Conservation (phyloP, 2,888 invertebrate species). For the Drosophila affinis region DNA sequence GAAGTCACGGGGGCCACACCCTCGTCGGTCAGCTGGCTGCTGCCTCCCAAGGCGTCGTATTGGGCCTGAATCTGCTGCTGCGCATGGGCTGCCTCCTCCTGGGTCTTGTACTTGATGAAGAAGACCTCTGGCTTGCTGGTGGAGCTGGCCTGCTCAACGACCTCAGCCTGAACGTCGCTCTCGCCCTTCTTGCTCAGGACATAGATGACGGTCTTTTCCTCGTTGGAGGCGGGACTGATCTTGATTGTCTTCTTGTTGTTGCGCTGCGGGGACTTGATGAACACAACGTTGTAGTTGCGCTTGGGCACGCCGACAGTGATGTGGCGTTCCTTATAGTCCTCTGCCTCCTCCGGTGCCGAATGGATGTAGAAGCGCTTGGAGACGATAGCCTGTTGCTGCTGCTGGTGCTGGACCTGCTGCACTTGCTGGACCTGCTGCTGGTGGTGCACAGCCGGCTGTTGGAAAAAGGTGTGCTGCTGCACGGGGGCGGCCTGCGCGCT, state of each 20-base stretch:
- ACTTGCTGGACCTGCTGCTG: slow-evolving; percentile 43
- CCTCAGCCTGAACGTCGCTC: slow-evolving; percentile 80
- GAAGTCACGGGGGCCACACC: slow-evolving; percentile 82
- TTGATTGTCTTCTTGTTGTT: slow-evolving; percentile 80
- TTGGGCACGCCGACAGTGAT: slow-evolving; percentile 82
- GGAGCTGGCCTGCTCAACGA: slow-evolving; percentile 78
- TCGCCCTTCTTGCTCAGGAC: slow-evolving; percentile 83
- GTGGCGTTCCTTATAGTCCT: slow-evolving; percentile 80
- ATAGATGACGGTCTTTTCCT: slow-evolving; percentile 84
- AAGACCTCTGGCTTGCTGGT: slow-evolving; percentile 84
- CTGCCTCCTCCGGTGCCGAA: slow-evolving; percentile 83
- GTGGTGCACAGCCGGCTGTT: slow-evolving; percentile 45
- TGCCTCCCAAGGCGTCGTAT: slow-evolving; percentile 83
- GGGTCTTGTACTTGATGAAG: slow-evolving; percentile 84
- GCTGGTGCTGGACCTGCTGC: slow-evolving; percentile 53
- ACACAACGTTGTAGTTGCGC: slow-evolving; percentile 83
- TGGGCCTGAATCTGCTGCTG: slow-evolving; percentile 83
- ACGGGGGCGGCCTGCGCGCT: slow-evolving; percentile 46
- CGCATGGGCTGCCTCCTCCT: slow-evolving; percentile 83
- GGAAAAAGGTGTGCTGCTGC: slow-evolving; percentile 57
- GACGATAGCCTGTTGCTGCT: slow-evolving; percentile 73
- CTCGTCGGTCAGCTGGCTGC: slow-evolving; percentile 82
- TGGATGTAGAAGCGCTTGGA: slow-evolving; percentile 84
- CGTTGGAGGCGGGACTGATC: slow-evolving; percentile 81
- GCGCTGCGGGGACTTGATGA: slow-evolving; percentile 82